Evolutionary conservation across 2,797 vertebrate genomes (phyloP), one percentile per base, ranked within the genome.

Genomic region (Diglossa cyanea): DNA sequence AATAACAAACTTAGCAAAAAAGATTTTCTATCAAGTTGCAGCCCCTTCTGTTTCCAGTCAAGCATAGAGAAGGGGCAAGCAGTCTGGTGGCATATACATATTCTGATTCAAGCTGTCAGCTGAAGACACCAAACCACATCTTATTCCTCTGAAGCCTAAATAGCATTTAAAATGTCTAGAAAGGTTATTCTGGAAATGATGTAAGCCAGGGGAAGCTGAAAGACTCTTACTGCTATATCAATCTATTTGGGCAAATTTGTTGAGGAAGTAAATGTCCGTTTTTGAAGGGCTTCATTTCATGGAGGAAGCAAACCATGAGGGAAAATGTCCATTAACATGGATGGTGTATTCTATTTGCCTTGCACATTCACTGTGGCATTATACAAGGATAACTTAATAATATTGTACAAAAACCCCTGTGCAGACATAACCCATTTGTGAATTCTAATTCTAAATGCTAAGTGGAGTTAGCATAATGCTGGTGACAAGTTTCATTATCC

Each of bases 1-100:
- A 94, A 88, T 95, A 96, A 95, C 63, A 91, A 94, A 88, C 54
- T 84, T 72, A 89, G 75, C 45, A 86, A 92, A 94, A 96, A 70
- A 82, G 57, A 80, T 73, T 87, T 89, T 89, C 53, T 39, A 47
- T 74, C 83, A 78, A 77, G 53, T 82, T 84, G 51, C 40, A 88
- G 82, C 88, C 47, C 74, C 78, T 95, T 94, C 77, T 94, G 65
- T 92, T 96, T 92, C 86, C 78, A 96, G 73, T 93, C 65, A 93
- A 82, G 75, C 75, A 77, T 2, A 33, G 72, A 74, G 50, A 82
- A 25, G 70, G 88, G 88, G 88, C 62, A 88, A 75, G 88, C 47
- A 93, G 48, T 25, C 45, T 80, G 57, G 30, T 95, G 71, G 50
- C 75, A 82, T 67, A 73, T 66, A 62, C 8, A 25, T 76, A 62